Evolutionary conservation across 2,797 vertebrate species (phyloP).

Genomic region (Melanogrammus aeglefinus): DNA sequence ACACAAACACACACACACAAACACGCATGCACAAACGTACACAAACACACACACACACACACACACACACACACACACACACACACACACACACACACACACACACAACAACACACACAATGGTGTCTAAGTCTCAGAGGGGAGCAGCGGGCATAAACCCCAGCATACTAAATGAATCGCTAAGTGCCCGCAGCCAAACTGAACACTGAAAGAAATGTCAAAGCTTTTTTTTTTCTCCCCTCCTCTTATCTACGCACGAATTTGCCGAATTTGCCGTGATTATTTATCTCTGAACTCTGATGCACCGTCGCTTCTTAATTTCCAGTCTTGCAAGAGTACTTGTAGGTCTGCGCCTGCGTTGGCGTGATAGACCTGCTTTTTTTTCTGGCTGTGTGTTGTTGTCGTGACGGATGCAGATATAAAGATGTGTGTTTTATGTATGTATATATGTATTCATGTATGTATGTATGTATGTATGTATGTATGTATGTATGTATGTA

Average conservation of each 20-base stretch:
- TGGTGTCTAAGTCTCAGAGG: background rate
- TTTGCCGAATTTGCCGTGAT: background rate
- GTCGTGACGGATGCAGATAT: no score
- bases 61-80: constrained; percentile 8
- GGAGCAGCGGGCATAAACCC: background rate
- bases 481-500: no score
- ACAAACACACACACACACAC: no score
- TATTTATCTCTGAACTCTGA: background rate
- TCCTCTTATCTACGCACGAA: background rate
- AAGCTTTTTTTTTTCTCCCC: background rate
- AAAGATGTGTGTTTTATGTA: no score
- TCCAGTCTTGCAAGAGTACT: background rate
- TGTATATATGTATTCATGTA: no score
- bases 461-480: no score
- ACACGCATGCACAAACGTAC: no score
- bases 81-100: constrained; percentile 6
- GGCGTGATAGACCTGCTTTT: background rate
- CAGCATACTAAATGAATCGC: background rate
- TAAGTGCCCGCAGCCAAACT: background rate
- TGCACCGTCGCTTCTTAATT: background rate
- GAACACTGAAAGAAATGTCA: background rate
- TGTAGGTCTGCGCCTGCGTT: background rate
- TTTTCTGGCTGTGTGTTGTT: no score
- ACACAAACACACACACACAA: no score
- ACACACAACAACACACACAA: background rate